phyloP scores from a whole-genome alignment of 2,113 vertebrate genomes.

The Phyllostomus hastatus region DNA sequence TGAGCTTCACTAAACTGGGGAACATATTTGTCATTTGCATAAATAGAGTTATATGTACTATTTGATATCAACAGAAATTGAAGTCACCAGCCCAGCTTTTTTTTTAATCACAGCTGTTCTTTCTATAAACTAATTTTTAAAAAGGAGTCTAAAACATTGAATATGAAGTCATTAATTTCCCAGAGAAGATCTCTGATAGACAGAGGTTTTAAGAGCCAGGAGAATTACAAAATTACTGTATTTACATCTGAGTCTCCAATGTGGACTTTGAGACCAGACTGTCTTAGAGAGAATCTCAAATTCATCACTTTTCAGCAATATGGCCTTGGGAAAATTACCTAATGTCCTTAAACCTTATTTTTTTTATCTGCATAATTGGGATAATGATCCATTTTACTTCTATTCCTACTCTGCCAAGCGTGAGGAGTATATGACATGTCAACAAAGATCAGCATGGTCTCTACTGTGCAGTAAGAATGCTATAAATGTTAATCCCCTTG shows the following conservation, averaged over 20 bases:
- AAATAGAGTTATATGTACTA: not conserved
- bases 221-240: not conserved
- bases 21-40: not conserved
- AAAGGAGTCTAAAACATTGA: not conserved
- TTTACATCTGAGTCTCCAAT: not conserved
- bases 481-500: not conserved
- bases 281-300: not conserved
- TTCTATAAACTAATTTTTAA: not conserved
- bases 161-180: not conserved
- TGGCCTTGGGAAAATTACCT: not conserved
- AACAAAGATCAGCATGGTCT: not conserved
- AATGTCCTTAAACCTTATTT: not conserved
- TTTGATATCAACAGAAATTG: not conserved
- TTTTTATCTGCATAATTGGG: not conserved
- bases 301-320: not conserved
- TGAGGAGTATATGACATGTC: not conserved
- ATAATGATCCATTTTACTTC: not conserved
- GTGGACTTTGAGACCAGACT: not conserved
- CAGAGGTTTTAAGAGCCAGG: not conserved
- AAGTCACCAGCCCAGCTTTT: not conserved
- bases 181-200: not conserved
- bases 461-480: not conserved
- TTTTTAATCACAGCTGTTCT: not conserved
- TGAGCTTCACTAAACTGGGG: not conserved
- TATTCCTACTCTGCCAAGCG: not conserved